Conservation (phyloP, 1,140 invertebrate species). For the Anthonomus grandis region DNA sequence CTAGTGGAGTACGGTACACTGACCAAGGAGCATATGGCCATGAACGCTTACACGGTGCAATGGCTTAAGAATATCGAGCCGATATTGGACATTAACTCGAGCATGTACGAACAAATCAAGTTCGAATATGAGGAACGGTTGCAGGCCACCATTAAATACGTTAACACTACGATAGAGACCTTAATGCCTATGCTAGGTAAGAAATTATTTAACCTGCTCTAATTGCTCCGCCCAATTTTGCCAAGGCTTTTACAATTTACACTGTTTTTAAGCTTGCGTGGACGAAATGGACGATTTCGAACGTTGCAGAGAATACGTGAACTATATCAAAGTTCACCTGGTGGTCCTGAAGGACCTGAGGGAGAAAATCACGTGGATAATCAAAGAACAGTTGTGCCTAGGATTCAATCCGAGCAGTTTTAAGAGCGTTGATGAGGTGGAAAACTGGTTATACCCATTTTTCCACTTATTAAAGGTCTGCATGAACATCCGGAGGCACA, state of each 20-base stretch:
- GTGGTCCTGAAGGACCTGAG: constrained; percentile 70
- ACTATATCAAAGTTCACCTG: constrained; percentile 69
- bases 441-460: constrained; percentile 66
- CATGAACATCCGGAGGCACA: constrained; percentile 73
- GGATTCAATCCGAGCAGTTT: constrained; percentile 73
- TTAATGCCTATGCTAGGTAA: constrained; percentile 63
- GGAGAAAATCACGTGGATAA: constrained; percentile 77
- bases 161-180: constrained; percentile 63
- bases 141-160: constrained; percentile 61
- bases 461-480: constrained; percentile 61
- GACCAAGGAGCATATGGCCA: constrained; percentile 60
- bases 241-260: too few relatives aligned
- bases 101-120: constrained; percentile 74
- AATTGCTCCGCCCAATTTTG: too few relatives aligned
- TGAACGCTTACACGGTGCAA: constrained; percentile 65
- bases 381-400: constrained; percentile 83
- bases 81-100: constrained; percentile 67
- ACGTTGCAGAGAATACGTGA: constrained; percentile 56
- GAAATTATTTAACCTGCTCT: constrained; percentile 34
- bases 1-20: constrained; percentile 68
- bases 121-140: constrained; percentile 76
- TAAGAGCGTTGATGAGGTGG: constrained; percentile 70
- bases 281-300: constrained; percentile 68
- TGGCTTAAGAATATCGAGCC: constrained; percentile 71
- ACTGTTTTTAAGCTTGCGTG: constrained; percentile 47